Conservation (phyloP, 2,888 invertebrate species). For the Monoplex corrugatus region DNA sequence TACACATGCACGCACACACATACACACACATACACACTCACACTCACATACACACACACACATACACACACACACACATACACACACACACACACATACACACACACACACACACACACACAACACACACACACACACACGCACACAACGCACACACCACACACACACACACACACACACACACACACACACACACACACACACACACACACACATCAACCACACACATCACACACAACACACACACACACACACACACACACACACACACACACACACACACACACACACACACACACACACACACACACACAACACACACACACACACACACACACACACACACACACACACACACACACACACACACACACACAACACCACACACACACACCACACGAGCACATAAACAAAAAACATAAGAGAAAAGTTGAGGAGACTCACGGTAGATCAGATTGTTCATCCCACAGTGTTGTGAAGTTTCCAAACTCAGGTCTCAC, state of each 20-base stretch:
- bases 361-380: neutral
- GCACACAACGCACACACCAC: no score
- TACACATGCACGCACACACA: neutral
- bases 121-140: no score
- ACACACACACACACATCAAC: neutral
- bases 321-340: no score
- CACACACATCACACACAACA: no score
- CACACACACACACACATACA: neutral
- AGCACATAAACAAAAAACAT: no score
- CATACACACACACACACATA: neutral
- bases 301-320: neutral
- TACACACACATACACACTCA: neutral
- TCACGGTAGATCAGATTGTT: conserved; percentile 31
- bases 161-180: neutral
- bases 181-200: neutral
- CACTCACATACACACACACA: neutral
- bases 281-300: neutral
- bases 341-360: neutral
- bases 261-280: conserved; percentile 8
- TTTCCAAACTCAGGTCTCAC: conserved; percentile 46
- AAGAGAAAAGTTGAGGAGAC: neutral
- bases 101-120: neutral
- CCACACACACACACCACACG: neutral
- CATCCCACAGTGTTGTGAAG: conserved; percentile 50
- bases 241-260: neutral